Base-by-base conservation (phyloP, 2,888 invertebrate genomes). In the Aspidapion aeneum region DNA sequence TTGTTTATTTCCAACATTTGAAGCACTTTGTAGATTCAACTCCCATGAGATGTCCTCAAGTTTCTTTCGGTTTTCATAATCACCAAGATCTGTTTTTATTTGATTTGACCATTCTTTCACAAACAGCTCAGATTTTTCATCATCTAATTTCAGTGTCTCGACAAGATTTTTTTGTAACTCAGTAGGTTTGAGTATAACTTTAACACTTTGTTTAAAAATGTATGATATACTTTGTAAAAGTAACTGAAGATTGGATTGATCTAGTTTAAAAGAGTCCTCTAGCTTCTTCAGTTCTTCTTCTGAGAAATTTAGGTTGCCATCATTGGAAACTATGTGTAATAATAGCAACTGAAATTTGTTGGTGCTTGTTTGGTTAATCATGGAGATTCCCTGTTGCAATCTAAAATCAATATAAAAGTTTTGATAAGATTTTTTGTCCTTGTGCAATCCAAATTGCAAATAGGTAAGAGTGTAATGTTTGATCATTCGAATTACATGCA, bases 41-140 rank as follows among this genome's bases (percentile, higher is more conserved):
- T 85, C 82, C 86, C 86, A 86, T 22, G 81, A 79, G 48, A 85
- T 77, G 68, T 82, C 80, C 59, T 84, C 79, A 35, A 86, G 74
- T 71, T 83, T 81, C 72, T 81, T 80, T 18, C 74, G 78, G 64
- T 75, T 75, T 64, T 79, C 77, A 68, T 85, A 77, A 72, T 83
- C 82, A 2, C 71, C 71, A 69, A 85, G 80, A 66, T 85, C 80
- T 3, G 81, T 79, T 68, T 83, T 84, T 1, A 83, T 82, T 65
- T 81, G 78, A 49, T 79, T 78, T 0, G 83, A 82, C 85, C 85
- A 86, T 7, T 82, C 68, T 61, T 82, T 82, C 2, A 84, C 77
- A 67, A 85, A 85, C 20, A 81, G 80, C 72, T 84, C 83, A 35
- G 84, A 82, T 76, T 85, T 85, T 64, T 82, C 82, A 52, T 80